Conservation (phyloP, 2,797 vertebrate species). For the Onychomys torridus region DNA sequence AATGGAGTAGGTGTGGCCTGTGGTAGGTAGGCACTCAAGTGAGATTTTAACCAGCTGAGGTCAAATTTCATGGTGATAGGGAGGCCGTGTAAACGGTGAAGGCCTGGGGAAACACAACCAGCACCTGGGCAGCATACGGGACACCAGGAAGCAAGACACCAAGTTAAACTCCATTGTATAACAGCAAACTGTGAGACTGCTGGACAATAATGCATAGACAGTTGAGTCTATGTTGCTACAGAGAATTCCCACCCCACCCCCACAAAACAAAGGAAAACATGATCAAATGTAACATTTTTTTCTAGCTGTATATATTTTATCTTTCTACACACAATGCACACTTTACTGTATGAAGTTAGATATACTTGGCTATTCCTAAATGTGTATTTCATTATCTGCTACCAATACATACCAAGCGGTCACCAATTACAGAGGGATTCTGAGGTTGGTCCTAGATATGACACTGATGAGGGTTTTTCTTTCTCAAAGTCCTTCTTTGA, state of each 20-base stretch:
- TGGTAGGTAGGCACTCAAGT: conserved; percentile 30
- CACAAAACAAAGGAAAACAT: neutral
- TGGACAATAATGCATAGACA: neutral
- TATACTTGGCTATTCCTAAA: neutral
- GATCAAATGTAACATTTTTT: neutral
- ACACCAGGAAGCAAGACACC: conserved; percentile 31
- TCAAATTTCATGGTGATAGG: conserved; percentile 3
- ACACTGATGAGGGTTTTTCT: neutral
- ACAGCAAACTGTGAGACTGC: neutral
- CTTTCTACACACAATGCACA: neutral
- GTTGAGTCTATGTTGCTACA: neutral
- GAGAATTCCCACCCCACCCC: neutral
- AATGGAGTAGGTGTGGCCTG: neutral
- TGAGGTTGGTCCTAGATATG: neutral
- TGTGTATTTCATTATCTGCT: conserved; percentile 6
- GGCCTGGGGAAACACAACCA: neutral
- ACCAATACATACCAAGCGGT: neutral
- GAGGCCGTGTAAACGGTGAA: neutral
- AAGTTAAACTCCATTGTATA: conserved; percentile 1
- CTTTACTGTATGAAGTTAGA: neutral
- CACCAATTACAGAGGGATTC: neutral
- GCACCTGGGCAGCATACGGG: conserved; percentile 7
- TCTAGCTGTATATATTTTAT: neutral
- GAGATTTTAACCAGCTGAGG: conserved; percentile 53
- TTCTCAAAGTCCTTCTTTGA: neutral